Conservation (phyloP, 2,888 invertebrate genomes). For the Pollenia griseotomentosa region DNA sequence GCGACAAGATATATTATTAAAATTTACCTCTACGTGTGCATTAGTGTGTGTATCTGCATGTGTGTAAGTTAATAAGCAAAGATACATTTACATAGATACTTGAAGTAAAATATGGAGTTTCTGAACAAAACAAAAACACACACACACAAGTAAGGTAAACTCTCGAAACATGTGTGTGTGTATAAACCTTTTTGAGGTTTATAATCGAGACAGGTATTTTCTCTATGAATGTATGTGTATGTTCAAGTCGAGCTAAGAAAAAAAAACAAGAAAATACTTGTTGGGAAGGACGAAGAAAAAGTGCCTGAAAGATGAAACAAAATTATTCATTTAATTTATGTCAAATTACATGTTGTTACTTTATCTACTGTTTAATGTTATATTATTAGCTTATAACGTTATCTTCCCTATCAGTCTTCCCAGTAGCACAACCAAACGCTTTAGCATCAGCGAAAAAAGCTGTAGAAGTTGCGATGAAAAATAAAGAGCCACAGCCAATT, state of each 20-base stretch:
- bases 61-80: neutral
- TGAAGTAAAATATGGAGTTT: neutral
- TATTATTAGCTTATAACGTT: slow-evolving; percentile 66
- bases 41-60: neutral
- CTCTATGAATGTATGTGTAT: neutral
- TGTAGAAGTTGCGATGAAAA: neutral
- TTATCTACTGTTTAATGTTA: slow-evolving; percentile 64
- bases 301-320: slow-evolving; percentile 41
- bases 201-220: slow-evolving; percentile 25
- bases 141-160: neutral
- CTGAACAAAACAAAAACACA: neutral
- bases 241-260: neutral
- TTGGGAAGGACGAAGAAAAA: neutral
- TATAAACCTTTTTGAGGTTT: neutral
- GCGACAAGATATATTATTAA: slow-evolving; percentile 20
- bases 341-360: slow-evolving; percentile 67
- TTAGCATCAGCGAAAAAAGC: neutral
- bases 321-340: slow-evolving; percentile 69
- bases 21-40: slow-evolving; percentile 4
- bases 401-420: slow-evolving; percentile 2
- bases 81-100: neutral
- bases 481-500: neutral
- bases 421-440: neutral
- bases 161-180: neutral
- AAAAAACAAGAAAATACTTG: neutral